These are phyloP conservation scores for Hedychridium roseum DNA, from an alignment of 2,888 invertebrate species.

Conservation along the genomic window DNA sequence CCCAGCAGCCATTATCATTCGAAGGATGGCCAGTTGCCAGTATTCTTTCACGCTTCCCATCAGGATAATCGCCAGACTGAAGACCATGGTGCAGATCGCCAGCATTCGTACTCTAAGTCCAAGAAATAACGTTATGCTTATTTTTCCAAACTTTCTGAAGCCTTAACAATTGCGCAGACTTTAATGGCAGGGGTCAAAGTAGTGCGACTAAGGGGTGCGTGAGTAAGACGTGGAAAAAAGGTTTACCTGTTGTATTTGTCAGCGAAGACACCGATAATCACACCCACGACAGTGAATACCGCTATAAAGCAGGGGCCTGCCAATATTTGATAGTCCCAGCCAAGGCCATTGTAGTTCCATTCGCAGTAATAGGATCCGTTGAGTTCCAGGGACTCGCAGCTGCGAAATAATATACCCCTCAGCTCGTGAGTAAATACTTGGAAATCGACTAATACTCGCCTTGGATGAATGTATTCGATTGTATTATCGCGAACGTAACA, in stretches of 20 bases:
- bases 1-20: slow-evolving; percentile 89
- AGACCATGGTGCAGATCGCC: slow-evolving; percentile 79
- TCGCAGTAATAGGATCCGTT: slow-evolving; percentile 84
- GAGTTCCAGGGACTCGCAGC: slow-evolving; percentile 71
- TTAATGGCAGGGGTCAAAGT: too few relatives aligned
- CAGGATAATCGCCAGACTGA: slow-evolving; percentile 83
- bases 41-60: slow-evolving; percentile 86
- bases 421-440: neutral
- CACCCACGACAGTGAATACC: slow-evolving; percentile 88
- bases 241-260: slow-evolving; percentile 71
- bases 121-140: too few relatives aligned
- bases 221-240: too few relatives aligned
- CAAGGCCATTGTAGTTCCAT: slow-evolving; percentile 93
- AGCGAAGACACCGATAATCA: slow-evolving; percentile 83
- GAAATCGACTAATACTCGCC: too few relatives aligned
- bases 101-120: slow-evolving; percentile 80
- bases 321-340: slow-evolving; percentile 89
- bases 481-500: too few relatives aligned
- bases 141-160: too few relatives aligned
- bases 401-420: slow-evolving; percentile 49
- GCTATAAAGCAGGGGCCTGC: slow-evolving; percentile 94
- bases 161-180: too few relatives aligned
- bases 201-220: too few relatives aligned
- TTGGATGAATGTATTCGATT: too few relatives aligned
- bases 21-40: slow-evolving; percentile 87